Evolutionary conservation across 2,113 vertebrate species (phyloP).

Genomic region (Axis porcinus): DNA sequence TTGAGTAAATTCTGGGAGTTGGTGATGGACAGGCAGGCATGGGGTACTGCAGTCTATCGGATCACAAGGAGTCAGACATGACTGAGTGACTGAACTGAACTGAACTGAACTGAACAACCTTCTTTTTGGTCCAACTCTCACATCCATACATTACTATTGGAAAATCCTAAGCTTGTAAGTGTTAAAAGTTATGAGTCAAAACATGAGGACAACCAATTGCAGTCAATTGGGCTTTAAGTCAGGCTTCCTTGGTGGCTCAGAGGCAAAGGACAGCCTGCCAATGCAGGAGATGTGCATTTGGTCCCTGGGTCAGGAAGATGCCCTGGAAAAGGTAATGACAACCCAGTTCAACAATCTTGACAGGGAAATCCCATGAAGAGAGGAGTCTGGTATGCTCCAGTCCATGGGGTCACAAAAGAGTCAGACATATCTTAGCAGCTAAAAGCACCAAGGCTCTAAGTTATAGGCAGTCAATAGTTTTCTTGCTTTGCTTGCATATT

Average conservation of each 20-base stretch:
- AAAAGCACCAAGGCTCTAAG: background rate
- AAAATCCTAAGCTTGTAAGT: background rate
- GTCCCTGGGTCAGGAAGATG: background rate
- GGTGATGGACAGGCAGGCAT: background rate
- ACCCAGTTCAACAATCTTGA: background rate
- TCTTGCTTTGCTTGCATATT: background rate
- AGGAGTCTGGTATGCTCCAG: background rate
- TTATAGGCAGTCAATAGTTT: background rate
- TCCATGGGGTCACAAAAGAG: background rate
- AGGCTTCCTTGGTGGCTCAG: background rate
- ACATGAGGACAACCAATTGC: background rate
- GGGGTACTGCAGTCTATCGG: background rate
- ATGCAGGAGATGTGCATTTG: background rate
- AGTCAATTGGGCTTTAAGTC: background rate
- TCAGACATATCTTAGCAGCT: background rate
- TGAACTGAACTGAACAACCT: background rate
- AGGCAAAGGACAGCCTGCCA: background rate
- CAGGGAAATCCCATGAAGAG: background rate
- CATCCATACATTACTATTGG: background rate
- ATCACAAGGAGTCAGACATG: accelerated
- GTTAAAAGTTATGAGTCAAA: too few species aligned
- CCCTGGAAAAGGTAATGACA: background rate
- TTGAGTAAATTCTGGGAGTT: background rate
- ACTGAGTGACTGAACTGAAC: accelerated
- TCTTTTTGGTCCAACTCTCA: background rate